Base-by-base conservation (phyloP, 2,797 vertebrate species). In the Discoglossus pictus region DNA sequence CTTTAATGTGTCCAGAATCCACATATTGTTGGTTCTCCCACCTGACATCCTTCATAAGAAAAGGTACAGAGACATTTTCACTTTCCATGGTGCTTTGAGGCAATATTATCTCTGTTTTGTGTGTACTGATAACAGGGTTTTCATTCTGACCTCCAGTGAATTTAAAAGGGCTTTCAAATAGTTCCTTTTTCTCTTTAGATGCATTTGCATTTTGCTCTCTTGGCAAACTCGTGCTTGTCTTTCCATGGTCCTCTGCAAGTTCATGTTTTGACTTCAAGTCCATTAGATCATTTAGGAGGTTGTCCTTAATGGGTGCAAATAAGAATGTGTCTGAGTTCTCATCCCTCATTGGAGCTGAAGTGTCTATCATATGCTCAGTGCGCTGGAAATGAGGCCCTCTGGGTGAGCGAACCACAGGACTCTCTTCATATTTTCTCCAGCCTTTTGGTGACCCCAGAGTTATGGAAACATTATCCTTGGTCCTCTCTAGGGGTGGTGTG, bases 381-480 rank as follows among this genome's bases (percentile, higher is more conserved):
- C 2, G 4, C 15, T 51, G 25, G 16, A 8, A 13, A 18, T 13
- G 2, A 43, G 43, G 34, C 20, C 15, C 8, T 38, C 24, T 59
- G 7, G 68, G 44, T 36, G 60, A 50, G 10, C 12, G 17, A 16
- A 43, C 2, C 2, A 24, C 18, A 36, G 2, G 18, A n/a, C 5
- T 51, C 3, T 52, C 61, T 42, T 31, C 27, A 31, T 8, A 31
- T 31, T 71, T 64, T 64, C 10, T 71, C 68, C 68, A 71, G 13
- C 61, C 61, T 58, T 58, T 71, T 52, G 68, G 61, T 44, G 68
- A 64, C 7, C 18, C 31, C 8, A 58, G 38, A 9, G 39, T 42
- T n/a, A 58, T 7, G n/a, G 51, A 71, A 7, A 35, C 7, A 71
- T 52, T 60, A 44, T 36, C 43, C 8, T 7, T 58, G 10, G 3